Evolutionary conservation across 2,113 vertebrate genomes (phyloP).

Genomic region (Muscicapa adusta): DNA sequence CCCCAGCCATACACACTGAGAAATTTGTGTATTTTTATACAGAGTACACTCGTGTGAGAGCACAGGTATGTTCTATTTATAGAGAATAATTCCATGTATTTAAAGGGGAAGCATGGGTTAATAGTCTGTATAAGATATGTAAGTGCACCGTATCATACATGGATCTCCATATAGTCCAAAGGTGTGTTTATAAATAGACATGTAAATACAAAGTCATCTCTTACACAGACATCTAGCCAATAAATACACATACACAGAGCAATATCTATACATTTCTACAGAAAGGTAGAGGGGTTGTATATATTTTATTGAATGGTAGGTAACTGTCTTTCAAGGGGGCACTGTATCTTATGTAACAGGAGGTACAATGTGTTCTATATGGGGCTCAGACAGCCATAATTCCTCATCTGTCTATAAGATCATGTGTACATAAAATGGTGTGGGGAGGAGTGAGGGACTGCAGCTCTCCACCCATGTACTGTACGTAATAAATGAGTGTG

Average conservation of each 20-base stretch:
- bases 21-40: background rate
- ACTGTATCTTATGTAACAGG: background rate
- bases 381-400: background rate
- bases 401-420: too few species aligned
- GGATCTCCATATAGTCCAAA: background rate
- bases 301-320: background rate
- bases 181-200: background rate
- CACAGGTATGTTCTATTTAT: background rate
- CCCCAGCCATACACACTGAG: background rate
- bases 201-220: background rate
- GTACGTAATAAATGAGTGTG: too few species aligned
- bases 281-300: background rate
- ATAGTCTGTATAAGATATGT: background rate
- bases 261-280: background rate
- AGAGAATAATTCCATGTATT: background rate
- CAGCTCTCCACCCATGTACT: background rate
- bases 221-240: too few species aligned
- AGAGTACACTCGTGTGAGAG: rapidly evolving
- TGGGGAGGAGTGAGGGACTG: too few species aligned
- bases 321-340: background rate
- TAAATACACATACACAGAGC: background rate
- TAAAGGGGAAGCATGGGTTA: background rate
- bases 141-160: background rate
- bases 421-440: background rate
- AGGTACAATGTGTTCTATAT: background rate